Conservation (phyloP, 53 echinoderm and acorn worm species). For the Astropecten irregularis region DNA sequence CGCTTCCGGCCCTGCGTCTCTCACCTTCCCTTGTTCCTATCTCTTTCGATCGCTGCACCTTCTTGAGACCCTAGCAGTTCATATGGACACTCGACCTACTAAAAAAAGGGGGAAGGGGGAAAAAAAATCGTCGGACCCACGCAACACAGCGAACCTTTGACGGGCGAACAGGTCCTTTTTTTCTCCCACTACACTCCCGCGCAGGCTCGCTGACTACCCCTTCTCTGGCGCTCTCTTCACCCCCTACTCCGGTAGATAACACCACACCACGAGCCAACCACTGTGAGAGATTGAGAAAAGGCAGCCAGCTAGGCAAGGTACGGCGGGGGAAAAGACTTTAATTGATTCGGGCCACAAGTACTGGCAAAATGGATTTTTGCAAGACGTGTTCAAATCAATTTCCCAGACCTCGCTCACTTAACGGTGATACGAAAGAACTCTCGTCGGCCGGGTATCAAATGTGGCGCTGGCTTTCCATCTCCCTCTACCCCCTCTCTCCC, state of each 20-base stretch:
- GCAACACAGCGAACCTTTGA: constrained; percentile 31
- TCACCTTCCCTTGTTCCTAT: constrained; percentile 33
- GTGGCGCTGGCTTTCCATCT: not conserved
- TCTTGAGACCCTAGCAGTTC: constrained; percentile 41
- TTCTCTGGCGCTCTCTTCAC: too few species aligned
- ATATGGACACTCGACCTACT: constrained; percentile 48
- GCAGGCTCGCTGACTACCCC: too few species aligned
- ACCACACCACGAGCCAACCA: too few species aligned
- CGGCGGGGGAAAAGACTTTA: constrained; percentile 19
- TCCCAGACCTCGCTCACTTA: constrained; percentile 56
- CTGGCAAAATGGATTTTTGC: constrained; percentile 59
- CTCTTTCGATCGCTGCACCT: constrained; percentile 54
- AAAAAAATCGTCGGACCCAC: constrained; percentile 7
- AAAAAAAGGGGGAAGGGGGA: too few species aligned
- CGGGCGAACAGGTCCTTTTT: not conserved
- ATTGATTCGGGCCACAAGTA: constrained; percentile 56
- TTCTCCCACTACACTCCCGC: too few species aligned
- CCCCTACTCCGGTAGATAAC: too few species aligned
- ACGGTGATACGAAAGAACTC: constrained; percentile 38
- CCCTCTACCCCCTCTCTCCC: not conserved
- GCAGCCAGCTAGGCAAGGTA: too few species aligned
- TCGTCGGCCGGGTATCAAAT: constrained; percentile 39
- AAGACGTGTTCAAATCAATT: constrained; percentile 58
- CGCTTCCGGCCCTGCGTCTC: constrained; percentile 40
- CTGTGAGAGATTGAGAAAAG: too few species aligned